Conservation (phyloP, 2,113 vertebrate genomes). For the Neoarius graeffei region DNA sequence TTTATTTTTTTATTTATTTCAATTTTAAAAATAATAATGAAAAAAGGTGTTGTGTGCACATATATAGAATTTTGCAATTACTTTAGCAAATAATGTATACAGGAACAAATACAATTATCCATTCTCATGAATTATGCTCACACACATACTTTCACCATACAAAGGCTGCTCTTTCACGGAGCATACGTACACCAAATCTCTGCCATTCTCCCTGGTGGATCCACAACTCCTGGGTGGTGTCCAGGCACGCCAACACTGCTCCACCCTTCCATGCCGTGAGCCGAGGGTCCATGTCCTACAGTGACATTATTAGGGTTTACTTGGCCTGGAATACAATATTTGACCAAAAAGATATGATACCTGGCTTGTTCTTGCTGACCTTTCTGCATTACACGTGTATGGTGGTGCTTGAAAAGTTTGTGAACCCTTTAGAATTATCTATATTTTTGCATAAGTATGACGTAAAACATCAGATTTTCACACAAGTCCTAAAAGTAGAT, state of each 20-base stretch:
- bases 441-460: no score
- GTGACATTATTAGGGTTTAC: not conserved
- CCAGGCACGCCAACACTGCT: constrained; percentile 90
- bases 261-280: constrained; percentile 96
- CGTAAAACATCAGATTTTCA: no score
- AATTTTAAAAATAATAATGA: no score
- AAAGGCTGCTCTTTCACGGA: constrained; percentile 91
- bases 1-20: no score
- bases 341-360: not conserved
- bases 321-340: not conserved
- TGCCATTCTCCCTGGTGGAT: constrained; percentile 95
- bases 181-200: constrained; percentile 91
- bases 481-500: no score
- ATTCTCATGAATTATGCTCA: not conserved
- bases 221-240: constrained; percentile 97
- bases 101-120: not conserved
- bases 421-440: no score
- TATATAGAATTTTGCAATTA: not conserved
- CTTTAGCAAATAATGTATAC: constrained; percentile 1
- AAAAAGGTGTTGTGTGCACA: not conserved
- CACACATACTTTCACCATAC: constrained; percentile 80
- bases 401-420: no score
- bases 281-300: constrained; percentile 92
- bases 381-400: not conserved
- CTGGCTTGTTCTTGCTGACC: not conserved